Conservation (phyloP, 2,888 invertebrate genomes). For the Archips xylosteana region DNA sequence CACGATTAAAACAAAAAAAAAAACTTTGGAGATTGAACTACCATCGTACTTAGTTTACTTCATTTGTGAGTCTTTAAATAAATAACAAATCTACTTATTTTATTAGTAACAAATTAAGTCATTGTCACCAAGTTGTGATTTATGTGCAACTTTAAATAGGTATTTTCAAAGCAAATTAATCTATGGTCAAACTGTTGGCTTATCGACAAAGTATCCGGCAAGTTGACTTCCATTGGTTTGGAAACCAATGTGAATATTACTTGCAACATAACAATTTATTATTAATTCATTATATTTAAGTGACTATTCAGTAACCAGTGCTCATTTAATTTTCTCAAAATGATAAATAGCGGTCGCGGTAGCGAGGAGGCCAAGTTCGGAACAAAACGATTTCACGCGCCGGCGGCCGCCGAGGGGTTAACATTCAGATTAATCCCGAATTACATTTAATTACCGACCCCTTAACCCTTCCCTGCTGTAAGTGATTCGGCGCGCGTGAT, state of each 20-base stretch:
- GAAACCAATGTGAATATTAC: neutral
- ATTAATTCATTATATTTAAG: neutral
- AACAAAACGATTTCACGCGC: conserved; percentile 85
- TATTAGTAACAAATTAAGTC: too few species aligned
- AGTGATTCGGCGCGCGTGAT: conserved; percentile 69
- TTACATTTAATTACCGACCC: conserved; percentile 74
- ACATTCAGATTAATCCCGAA: conserved; percentile 72
- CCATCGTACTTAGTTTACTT: too few species aligned
- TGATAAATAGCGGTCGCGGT: conserved; percentile 51
- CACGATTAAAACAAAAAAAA: too few species aligned
- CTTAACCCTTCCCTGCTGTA: conserved; percentile 76
- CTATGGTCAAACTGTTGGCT: too few species aligned
- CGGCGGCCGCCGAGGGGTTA: conserved; percentile 67
- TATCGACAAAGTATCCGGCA: too few species aligned
- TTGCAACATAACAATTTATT: neutral
- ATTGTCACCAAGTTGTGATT: too few species aligned
- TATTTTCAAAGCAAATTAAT: too few species aligned
- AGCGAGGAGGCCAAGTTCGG: conserved; percentile 72
- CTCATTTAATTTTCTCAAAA: conserved; percentile 35
- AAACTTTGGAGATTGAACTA: too few species aligned
- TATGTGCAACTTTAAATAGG: too few species aligned
- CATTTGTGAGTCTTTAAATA: too few species aligned
- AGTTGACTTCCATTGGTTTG: too few species aligned
- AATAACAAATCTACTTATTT: too few species aligned
- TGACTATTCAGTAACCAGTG: conserved; percentile 17